phyloP scores from a whole-genome alignment of 2,113 vertebrate genomes.

The Plotosus lineatus region DNA sequence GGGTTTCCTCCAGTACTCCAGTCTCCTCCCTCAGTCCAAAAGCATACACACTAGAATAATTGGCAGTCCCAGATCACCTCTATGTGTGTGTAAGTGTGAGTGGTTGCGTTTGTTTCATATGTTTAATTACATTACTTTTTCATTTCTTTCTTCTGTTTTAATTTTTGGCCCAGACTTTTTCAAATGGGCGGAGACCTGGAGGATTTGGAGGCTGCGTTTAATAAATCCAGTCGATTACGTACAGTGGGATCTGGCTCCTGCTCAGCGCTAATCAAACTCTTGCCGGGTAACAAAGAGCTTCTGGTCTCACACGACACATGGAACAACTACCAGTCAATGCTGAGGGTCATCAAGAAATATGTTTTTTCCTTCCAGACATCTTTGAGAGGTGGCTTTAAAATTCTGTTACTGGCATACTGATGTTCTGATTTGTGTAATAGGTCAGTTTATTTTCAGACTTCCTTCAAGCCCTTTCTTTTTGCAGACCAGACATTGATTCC shows the following conservation, averaged over 20 bases:
- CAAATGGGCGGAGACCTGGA: conserved; percentile 89
- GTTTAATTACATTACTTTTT: not conserved
- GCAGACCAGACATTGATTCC: conserved; percentile 64
- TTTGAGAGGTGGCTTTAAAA: conserved; percentile 64
- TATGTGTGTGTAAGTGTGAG: too few species aligned
- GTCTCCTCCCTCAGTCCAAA: too few species aligned
- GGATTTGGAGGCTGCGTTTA: conserved; percentile 87
- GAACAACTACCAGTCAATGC: conserved; percentile 88
- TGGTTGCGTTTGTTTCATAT: too few species aligned
- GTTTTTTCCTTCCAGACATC: conserved; percentile 77
- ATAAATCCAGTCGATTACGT: conserved; percentile 71
- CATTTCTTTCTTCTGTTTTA: not conserved
- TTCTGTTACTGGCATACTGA: not conserved
- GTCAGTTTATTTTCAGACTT: not conserved
- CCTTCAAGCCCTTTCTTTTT: not conserved
- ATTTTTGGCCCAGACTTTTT: conserved; percentile 75
- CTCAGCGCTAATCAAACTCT: conserved; percentile 90
- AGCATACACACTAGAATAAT: too few species aligned
- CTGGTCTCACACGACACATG: conserved; percentile 93
- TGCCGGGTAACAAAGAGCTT: conserved; percentile 82
- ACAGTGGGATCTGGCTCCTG: conserved; percentile 86
- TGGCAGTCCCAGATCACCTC: too few species aligned
- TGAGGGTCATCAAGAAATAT: conserved; percentile 92
- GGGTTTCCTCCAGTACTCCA: too few species aligned
- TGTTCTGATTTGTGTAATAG: too few species aligned